phyloP scores from a whole-genome alignment of 2,888 invertebrate genomes.

The Nemotelus pantherinus region DNA sequence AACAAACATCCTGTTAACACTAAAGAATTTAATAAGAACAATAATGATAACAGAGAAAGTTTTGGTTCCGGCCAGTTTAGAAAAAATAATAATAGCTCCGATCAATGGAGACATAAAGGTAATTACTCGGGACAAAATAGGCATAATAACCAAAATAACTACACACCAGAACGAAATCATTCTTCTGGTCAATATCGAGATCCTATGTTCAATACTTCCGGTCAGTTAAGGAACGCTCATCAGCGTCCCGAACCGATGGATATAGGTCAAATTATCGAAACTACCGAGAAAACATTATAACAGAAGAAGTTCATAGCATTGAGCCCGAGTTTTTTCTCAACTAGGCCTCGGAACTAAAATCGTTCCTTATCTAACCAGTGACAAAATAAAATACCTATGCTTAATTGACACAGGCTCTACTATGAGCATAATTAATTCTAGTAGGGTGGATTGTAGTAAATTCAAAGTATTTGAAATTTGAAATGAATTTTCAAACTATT shows the following conservation, averaged over 20 bases:
- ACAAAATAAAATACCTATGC: neutral
- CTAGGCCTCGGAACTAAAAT: conserved; percentile 24
- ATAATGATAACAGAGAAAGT: neutral
- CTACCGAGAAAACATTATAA: neutral
- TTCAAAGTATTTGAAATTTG: conserved; percentile 22
- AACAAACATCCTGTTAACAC: neutral
- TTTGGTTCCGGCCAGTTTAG: neutral
- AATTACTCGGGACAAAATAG: neutral
- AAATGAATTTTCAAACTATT: conserved; percentile 6
- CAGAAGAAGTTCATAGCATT: conserved; percentile 10
- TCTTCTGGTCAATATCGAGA: neutral
- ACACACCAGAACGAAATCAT: neutral
- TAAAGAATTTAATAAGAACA: neutral
- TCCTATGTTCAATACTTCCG: neutral
- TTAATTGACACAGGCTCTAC: neutral
- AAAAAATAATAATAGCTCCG: neutral
- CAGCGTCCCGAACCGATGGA: conserved; percentile 17
- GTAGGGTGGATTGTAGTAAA: conserved; percentile 9
- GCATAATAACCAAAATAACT: neutral
- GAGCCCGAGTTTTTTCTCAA: conserved; percentile 26
- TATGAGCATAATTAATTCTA: too few relatives aligned
- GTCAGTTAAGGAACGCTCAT: conserved; percentile 7
- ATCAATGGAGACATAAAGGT: neutral
- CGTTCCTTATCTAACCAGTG: neutral
- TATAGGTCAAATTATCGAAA: neutral